Evolutionary conservation across 1,140 invertebrate species (phyloP).

Genomic region (Tachypleus tridentatus): DNA sequence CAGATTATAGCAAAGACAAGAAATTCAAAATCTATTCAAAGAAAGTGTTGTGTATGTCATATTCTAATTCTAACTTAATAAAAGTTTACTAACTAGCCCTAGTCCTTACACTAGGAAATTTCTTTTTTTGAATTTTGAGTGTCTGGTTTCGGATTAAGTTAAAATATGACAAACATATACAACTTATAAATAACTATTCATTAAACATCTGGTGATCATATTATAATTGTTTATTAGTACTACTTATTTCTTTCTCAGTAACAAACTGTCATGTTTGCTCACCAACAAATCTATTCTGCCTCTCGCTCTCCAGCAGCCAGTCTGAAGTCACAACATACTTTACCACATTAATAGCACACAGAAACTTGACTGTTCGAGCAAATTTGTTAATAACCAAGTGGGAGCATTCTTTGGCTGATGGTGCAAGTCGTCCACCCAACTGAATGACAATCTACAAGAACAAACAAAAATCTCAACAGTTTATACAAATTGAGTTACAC

Average conservation of each 20-base stretch:
- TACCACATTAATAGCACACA: constrained; percentile 60
- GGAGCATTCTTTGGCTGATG: constrained; percentile 54
- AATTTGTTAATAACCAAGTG: constrained; percentile 69
- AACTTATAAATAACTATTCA: not conserved
- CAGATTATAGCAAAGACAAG: not conserved
- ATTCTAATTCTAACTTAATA: too few relatives aligned
- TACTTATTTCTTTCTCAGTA: not conserved
- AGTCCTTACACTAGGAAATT: too few relatives aligned
- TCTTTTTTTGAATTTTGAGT: too few relatives aligned
- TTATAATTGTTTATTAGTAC: not conserved
- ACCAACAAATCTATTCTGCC: constrained; percentile 59
- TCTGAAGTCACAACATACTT: constrained; percentile 62
- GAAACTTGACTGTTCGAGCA: constrained; percentile 67
- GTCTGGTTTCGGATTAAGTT: too few relatives aligned
- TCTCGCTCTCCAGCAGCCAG: constrained; percentile 69
- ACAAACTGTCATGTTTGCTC: constrained; percentile 16
- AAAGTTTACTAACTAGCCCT: too few relatives aligned
- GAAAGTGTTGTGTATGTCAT: not conserved
- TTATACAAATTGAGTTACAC: too few relatives aligned
- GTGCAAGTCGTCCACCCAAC: constrained; percentile 62
- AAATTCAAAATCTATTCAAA: not conserved
- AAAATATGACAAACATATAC: constrained; percentile 3
- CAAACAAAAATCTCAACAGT: not conserved
- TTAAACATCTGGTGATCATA: not conserved
- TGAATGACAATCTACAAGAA: constrained; percentile 37